phyloP scores from a whole-genome alignment of 2,888 invertebrate genomes.

The Cryptocheilus praepositus region DNA sequence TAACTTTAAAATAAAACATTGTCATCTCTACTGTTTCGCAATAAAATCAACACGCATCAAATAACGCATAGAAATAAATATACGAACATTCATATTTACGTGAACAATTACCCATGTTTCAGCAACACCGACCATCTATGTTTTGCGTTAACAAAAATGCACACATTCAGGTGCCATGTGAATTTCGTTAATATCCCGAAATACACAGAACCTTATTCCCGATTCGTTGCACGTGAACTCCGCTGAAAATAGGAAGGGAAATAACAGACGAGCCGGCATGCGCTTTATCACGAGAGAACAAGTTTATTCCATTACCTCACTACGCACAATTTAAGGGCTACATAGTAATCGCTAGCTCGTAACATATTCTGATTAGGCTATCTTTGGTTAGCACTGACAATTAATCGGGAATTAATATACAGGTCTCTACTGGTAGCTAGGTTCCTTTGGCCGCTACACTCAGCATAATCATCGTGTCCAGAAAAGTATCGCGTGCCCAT shows the following conservation, averaged over 20 bases:
- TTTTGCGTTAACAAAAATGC: no score
- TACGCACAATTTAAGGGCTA: constrained; percentile 66
- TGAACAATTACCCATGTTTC: no score
- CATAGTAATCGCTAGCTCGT: constrained; percentile 63
- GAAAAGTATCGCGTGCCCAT: no score
- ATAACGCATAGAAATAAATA: no score
- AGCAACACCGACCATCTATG: no score
- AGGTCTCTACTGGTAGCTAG: constrained; percentile 61
- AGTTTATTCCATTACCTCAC: constrained; percentile 71
- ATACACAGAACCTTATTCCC: neutral
- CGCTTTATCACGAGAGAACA: constrained; percentile 64
- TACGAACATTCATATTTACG: no score
- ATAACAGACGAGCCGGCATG: constrained; percentile 4
- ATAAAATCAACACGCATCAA: no score
- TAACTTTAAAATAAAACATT: no score
- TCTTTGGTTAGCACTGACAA: constrained; percentile 65
- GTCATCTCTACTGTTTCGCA: no score
- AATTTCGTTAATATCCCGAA: neutral
- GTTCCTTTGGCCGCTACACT: constrained; percentile 33
- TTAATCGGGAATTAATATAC: constrained; percentile 67
- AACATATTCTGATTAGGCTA: constrained; percentile 66
- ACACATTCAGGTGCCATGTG: no score
- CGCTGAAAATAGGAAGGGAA: constrained; percentile 4
- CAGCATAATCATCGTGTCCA: no score
- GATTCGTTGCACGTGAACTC: neutral